phyloP scores from a whole-genome alignment of 2,888 invertebrate species.

The Saturnia japonica region DNA sequence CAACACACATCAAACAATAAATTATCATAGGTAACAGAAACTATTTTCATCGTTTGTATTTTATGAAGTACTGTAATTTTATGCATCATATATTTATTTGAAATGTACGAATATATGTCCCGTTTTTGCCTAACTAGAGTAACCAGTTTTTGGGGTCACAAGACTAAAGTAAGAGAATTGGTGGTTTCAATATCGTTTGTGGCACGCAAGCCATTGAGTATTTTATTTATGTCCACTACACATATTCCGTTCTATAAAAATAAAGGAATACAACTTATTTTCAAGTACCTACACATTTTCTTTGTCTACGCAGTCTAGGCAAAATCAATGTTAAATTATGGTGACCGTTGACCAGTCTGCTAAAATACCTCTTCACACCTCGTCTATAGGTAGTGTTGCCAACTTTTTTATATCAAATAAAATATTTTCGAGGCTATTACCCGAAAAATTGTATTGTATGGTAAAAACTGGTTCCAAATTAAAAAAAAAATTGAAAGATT shows the following conservation, averaged over 20 bases:
- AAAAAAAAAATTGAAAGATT: too few species aligned
- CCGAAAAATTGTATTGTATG: too few species aligned
- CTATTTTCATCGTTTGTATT: not conserved
- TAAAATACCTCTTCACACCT: too few species aligned
- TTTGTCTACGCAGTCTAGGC: too few species aligned
- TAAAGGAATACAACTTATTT: not conserved
- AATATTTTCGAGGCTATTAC: too few species aligned
- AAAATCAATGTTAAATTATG: too few species aligned
- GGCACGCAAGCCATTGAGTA: not conserved
- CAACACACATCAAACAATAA: not conserved
- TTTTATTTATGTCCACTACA: not conserved
- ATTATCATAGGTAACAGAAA: not conserved
- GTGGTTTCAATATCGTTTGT: not conserved
- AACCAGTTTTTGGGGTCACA: not conserved
- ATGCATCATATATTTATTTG: not conserved
- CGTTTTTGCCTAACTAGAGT: not conserved
- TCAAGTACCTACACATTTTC: not conserved
- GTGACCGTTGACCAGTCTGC: too few species aligned
- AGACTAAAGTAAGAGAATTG: not conserved
- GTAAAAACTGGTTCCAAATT: too few species aligned
- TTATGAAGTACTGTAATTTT: not conserved
- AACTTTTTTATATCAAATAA: too few species aligned
- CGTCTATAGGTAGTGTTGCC: too few species aligned
- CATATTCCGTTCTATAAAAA: not conserved
- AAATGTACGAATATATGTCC: not conserved